phyloP scores from a whole-genome alignment of 2,888 invertebrate species.

The Acanthosepion pharaonis region DNA sequence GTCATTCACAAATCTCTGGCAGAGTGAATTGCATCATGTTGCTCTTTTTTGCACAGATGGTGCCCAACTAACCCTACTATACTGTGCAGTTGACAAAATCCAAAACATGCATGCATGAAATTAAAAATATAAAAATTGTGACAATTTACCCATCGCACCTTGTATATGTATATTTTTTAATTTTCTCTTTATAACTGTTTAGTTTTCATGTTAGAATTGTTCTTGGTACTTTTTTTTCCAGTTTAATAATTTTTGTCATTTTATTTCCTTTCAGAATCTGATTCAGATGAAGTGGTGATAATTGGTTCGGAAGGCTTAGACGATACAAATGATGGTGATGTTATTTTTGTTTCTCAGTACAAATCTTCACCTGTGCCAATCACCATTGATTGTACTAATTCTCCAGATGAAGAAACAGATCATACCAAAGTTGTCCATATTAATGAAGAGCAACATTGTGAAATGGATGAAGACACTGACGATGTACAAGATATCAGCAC shows the following conservation, averaged over 20 bases:
- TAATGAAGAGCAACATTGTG: conserved; percentile 44
- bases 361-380: conserved; percentile 49
- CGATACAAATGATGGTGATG: conserved; percentile 56
- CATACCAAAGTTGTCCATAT: conserved; percentile 40
- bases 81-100: too few relatives aligned
- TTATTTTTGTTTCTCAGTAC: conserved; percentile 62
- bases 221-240: not conserved
- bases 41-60: too few relatives aligned
- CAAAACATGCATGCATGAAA: too few relatives aligned
- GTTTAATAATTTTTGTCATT: not conserved
- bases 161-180: too few relatives aligned
- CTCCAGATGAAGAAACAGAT: conserved; percentile 43
- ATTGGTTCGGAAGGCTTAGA: conserved; percentile 40
- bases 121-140: too few relatives aligned
- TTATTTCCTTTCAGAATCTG: conserved; percentile 35
- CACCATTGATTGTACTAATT: conserved; percentile 37
- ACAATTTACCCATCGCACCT: too few relatives aligned
- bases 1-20: too few relatives aligned
- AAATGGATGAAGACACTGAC: conserved; percentile 37
- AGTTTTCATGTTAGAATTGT: too few relatives aligned
- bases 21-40: too few relatives aligned
- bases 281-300: conserved; percentile 44
- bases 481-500: conserved; percentile 38
- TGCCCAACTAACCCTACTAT: too few relatives aligned
- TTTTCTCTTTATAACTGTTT: too few relatives aligned